Evolutionary conservation across 2,797 vertebrate genomes (phyloP), one percentile per base, ranked within the genome.

Genomic region (Pyrocephalus nanus): DNA sequence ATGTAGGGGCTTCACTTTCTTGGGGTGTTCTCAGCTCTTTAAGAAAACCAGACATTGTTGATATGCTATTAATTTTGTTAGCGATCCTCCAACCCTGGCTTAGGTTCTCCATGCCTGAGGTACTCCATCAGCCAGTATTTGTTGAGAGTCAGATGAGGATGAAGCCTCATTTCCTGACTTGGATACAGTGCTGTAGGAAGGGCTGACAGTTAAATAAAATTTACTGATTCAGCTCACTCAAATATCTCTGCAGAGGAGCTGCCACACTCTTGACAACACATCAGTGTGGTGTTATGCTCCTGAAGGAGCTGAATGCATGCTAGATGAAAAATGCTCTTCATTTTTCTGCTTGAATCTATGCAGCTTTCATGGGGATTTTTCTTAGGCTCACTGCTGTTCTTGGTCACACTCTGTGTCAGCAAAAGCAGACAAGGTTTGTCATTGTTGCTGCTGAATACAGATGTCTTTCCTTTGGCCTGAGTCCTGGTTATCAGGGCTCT

Each of bases 161-260:
- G 88, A 95, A 88, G 58, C 40, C 19, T 92, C 4, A 0, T 86
- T 90, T 66, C 71, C 84, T 73, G 62, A 54, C 51, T 95, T 86
- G 58, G 62, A 72, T 55, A 32, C 18, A 66, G 64, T 34, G 47
- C 43, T 6, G 15, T 70, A 60, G 88, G 80, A 90, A 92, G 57
- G 38, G 42, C 57, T 95, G 90, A 86, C 83, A 86, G 70, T 86
- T 69, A 76, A 92, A 93, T 48, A 81, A 94, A 93, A 92, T 74
- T 75, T 88, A 93, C 72, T 81, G 86, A 94, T 88, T 96, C 94
- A 91, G 90, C 86, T 96, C 55, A 88, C 58, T 64, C 51, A 75
- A 92, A 80, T 66, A 55, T 70, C 66, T 93, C 30, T 5, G 6
- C 80, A 90, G 90, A 94, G 80, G 89, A 95, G 73, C 17, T 92